These are phyloP conservation scores for Tragopan temminckii DNA, from an alignment of 2,797 vertebrate genomes.

Conservation along the genomic window DNA sequence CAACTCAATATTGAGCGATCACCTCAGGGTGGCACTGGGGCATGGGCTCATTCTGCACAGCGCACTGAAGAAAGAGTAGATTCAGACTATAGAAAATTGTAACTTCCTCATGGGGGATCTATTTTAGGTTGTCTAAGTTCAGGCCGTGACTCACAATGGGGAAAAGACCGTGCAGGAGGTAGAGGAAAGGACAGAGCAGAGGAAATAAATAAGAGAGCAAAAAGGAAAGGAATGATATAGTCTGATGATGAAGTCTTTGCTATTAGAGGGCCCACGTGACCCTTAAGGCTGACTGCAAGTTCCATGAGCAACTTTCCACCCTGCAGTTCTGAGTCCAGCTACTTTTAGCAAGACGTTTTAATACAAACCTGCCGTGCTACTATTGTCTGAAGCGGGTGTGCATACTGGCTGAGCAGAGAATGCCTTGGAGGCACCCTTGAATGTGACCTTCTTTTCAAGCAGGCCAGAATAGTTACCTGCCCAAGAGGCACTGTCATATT, in stretches of 20 bases:
- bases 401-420: conserved; percentile 10
- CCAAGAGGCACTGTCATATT: conserved; percentile 59
- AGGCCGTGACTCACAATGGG: background rate
- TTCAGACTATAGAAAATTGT: background rate
- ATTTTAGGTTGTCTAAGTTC: background rate
- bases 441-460: conserved; percentile 71
- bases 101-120: background rate
- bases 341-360: background rate
- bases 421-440: conserved; percentile 61
- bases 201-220: background rate
- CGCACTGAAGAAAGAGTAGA: background rate
- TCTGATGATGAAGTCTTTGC: background rate
- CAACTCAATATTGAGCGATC: background rate
- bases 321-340: background rate
- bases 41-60: background rate
- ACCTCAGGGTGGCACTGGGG: rapidly evolving
- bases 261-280: background rate
- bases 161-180: background rate
- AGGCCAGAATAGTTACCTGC: conserved; percentile 57
- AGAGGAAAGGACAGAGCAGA: background rate
- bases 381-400: background rate
- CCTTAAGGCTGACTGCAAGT: conserved; percentile 31
- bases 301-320: conserved; percentile 15
- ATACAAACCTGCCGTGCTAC: background rate
- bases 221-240: background rate